phyloP scores from a whole-genome alignment of 2,113 vertebrate genomes.

The Cacatua alba region DNA sequence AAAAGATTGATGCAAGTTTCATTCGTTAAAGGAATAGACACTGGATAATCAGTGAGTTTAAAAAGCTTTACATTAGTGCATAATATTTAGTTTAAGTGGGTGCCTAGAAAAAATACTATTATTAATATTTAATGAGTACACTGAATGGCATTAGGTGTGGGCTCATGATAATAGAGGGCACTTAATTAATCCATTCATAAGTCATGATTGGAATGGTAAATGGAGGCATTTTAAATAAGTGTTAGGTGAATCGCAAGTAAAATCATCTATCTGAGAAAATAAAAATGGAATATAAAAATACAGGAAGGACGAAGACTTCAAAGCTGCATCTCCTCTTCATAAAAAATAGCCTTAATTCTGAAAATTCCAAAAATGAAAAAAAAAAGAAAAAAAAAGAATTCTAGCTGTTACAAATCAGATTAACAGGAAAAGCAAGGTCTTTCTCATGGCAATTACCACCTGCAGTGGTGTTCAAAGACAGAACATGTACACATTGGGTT shows the following conservation, averaged over 20 bases:
- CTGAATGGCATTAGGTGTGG: not conserved
- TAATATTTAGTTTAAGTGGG: not conserved
- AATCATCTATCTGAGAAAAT: not conserved
- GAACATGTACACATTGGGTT: not conserved
- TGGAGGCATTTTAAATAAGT: not conserved
- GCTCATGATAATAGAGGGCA: not conserved
- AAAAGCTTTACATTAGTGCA: not conserved
- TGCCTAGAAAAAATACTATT: not conserved
- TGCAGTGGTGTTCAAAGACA: not conserved
- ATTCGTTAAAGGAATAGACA: not conserved
- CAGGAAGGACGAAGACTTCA: not conserved
- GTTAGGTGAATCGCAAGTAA: not conserved
- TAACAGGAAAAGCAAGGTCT: not conserved
- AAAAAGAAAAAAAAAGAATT: not conserved
- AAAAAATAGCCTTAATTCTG: not conserved
- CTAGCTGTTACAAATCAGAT: not conserved
- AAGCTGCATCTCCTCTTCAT: not conserved
- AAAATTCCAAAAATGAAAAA: not conserved
- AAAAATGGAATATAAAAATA: not conserved
- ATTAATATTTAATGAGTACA: not conserved
- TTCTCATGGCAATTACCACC: not conserved
- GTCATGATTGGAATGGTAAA: not conserved
- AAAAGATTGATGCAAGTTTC: not conserved
- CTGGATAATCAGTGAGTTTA: not conserved
- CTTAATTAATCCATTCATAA: not conserved